Evolutionary conservation across 2,888 invertebrate species (phyloP), one percentile per base, ranked within the genome.

Genomic region (Aradus depressus): DNA sequence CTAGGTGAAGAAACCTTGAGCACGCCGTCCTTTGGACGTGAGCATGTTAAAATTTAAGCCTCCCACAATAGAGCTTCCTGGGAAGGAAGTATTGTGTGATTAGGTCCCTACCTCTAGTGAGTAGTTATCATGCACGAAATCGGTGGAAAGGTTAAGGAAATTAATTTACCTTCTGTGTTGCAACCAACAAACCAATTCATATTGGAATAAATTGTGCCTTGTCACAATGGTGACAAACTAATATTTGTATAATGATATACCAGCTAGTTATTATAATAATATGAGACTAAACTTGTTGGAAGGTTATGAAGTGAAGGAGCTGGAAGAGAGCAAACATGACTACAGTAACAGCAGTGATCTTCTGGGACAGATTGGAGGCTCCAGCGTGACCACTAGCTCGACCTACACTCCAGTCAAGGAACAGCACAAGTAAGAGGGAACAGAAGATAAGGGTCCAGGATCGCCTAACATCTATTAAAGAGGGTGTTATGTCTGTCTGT

Each of bases 291-390:
- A 23, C 19, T 14, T 3, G 19, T 18, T 26, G 38, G 6, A 38
- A 55, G 55, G 49, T 21, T 55, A 55, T 35, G 55, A 52, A 18
- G 52, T 52, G 18, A 55, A 55, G 22, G 52, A 55, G 10, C 23
- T 55, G 19, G 44, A 44, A 32, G 52, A 52, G 14, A 48, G 41
- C 23, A 52, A 52, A 35, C 44, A 52, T 16, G 41, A 35, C 14
- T 52, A 52, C 50, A 34, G 52, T 1, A 55, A 25, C 52, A 52
- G 1, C 48, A 51, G 3, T 31, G 51, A 6, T 48, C 48, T n/a
- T 50, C 50, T 6, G 38, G 51, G 1, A 37, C 50, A 37, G 12
- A 8, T 37, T n/a, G 37, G 35, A 10, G 26, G 21, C 26, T 28
- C 31, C 28, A 44, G 35, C n/a, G 35, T 47, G 25, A 50, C 54